Evolutionary conservation across 30 jellyfish, hydroid and myxozoan genomes (phyloP).

Genomic region (Aurelia aurita complex sp. Pacific): DNA sequence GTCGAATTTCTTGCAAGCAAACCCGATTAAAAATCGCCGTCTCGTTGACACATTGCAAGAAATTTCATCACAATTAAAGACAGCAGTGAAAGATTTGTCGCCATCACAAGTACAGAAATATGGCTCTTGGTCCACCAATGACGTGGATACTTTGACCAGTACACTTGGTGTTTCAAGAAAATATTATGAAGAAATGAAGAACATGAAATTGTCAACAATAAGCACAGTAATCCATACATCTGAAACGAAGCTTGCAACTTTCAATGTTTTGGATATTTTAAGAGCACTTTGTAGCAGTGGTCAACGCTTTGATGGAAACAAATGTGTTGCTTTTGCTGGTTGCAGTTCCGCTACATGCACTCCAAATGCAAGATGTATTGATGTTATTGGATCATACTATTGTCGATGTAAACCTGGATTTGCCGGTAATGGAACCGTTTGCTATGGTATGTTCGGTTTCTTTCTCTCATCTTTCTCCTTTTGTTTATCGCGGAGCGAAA

Average conservation of each 20-base stretch:
- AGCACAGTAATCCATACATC: constrained; percentile 2
- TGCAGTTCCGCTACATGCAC: background rate
- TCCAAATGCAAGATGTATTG: constrained; percentile 7
- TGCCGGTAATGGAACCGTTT: constrained; percentile 7
- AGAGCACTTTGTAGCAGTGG: constrained; percentile 1
- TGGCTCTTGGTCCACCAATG: background rate
- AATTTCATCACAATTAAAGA: background rate
- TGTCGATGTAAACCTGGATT: constrained; percentile 27
- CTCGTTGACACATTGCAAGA: background rate
- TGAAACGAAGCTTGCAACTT: background rate
- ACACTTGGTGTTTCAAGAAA: background rate
- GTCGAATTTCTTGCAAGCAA: background rate
- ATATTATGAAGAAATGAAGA: background rate
- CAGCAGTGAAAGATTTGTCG: background rate
- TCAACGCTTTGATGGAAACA: background rate
- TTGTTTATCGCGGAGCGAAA: too few species aligned
- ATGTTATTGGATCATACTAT: background rate
- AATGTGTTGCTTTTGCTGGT: constrained; percentile 9
- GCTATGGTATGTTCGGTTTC: constrained; percentile 2
- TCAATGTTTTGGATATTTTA: background rate
- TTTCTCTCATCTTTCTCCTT: background rate
- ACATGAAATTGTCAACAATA: background rate
- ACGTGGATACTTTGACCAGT: background rate
- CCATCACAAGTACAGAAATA: background rate
- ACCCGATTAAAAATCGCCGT: background rate